A percentile compares a stretch with the other conserved stretches of the same genome.
phyloP scores from a whole-genome alignment of 1,140 invertebrate genomes.

The Drosophila hydei region DNA sequence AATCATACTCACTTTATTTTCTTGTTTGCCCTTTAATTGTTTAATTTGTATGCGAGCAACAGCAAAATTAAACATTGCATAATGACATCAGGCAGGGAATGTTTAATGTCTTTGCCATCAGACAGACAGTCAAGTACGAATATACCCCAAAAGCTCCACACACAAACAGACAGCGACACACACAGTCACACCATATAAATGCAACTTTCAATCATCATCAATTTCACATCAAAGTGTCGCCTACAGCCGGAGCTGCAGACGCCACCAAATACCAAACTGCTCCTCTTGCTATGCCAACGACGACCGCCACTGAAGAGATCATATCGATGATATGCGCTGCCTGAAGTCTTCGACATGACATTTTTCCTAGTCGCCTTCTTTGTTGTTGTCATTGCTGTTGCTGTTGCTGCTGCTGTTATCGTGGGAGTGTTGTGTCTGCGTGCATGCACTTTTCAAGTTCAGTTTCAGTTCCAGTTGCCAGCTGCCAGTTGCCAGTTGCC shows the following conservation, averaged over 20 bases:
- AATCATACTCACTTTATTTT: neutral
- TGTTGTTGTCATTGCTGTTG: constrained; percentile 6
- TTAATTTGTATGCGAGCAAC: constrained; percentile 67
- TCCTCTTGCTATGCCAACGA: too few species aligned
- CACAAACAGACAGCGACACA: neutral
- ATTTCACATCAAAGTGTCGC: constrained; percentile 84
- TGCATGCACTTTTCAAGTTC: constrained; percentile 78
- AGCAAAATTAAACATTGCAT: constrained; percentile 29
- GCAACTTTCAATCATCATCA: constrained; percentile 83
- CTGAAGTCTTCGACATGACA: constrained; percentile 56
- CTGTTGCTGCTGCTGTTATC: neutral
- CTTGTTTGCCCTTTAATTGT: constrained; percentile 64
- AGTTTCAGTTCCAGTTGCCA: constrained; percentile 72
- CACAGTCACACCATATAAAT: constrained; percentile 15
- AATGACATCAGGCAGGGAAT: constrained; percentile 31
- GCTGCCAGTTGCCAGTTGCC: constrained; percentile 28
- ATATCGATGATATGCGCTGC: constrained; percentile 68
- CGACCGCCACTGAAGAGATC: constrained; percentile 60
- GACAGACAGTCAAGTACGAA: neutral
- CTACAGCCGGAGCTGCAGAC: constrained; percentile 66
- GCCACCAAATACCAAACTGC: neutral
- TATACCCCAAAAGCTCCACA: constrained; percentile 8
- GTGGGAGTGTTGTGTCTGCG: constrained; percentile 13
- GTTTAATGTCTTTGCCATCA: neutral
- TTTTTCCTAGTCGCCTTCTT: constrained; percentile 33